phyloP scores from a whole-genome alignment of 2,888 invertebrate genomes.

The Auanema sp. region DNA sequence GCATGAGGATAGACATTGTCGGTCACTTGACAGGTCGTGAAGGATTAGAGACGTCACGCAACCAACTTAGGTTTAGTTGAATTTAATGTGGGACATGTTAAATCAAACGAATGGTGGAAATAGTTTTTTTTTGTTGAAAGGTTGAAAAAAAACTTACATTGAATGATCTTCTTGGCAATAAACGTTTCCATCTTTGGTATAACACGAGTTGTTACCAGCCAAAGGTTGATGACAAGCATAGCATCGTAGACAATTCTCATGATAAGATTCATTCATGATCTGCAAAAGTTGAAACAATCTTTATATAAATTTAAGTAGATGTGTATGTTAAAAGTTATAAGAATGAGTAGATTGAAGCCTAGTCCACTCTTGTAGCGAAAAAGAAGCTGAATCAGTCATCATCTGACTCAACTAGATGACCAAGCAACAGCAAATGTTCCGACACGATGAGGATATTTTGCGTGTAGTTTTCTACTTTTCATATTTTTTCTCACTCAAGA shows the following conservation, averaged over 20 bases:
- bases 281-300: conserved; percentile 23
- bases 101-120: background rate
- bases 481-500: background rate
- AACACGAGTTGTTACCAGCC: conserved; percentile 47
- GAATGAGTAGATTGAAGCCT: background rate
- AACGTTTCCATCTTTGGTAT: conserved; percentile 50
- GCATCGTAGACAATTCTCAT: conserved; percentile 59
- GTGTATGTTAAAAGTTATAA: background rate
- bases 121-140: background rate
- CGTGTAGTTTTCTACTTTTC: background rate
- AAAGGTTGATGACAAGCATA: conserved; percentile 48
- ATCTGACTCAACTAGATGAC: background rate
- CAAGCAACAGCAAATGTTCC: background rate
- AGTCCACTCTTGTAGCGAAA: background rate
- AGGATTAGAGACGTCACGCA: no score
- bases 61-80: no score
- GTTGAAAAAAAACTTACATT: conserved; percentile 44
- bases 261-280: conserved; percentile 55
- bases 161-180: conserved; percentile 60
- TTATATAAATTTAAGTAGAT: background rate
- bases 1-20: no score
- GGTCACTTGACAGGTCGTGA: no score
- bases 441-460: background rate
- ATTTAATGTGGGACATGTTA: background rate
- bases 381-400: background rate